Evolutionary conservation across 2,113 vertebrate genomes (phyloP).

Genomic region (Malurus elegans): DNA sequence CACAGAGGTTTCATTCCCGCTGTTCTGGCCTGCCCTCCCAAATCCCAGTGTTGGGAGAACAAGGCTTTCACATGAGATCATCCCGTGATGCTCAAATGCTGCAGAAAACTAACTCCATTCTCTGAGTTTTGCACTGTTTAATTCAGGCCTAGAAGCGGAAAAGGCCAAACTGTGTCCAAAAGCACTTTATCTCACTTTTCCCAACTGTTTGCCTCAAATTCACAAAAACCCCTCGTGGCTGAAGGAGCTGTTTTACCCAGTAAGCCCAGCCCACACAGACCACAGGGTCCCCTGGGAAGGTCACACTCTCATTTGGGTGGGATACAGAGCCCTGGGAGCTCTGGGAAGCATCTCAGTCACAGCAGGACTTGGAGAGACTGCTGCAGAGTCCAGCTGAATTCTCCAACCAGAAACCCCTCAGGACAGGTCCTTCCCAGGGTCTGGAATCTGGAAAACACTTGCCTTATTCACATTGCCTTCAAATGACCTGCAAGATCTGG

Average conservation of each 20-base stretch:
- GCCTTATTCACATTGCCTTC: background rate
- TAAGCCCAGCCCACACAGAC: background rate
- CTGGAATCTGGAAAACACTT: constrained; percentile 32
- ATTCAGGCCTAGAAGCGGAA: background rate
- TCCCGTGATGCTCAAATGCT: background rate
- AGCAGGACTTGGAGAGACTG: background rate
- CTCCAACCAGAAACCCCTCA: background rate
- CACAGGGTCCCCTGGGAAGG: background rate
- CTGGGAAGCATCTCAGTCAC: background rate
- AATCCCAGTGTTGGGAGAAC: background rate
- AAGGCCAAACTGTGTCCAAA: background rate
- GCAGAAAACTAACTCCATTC: accelerated
- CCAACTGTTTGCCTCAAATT: background rate
- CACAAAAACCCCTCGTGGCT: background rate
- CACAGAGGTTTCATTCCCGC: background rate
- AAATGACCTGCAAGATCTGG: constrained; percentile 43
- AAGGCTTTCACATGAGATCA: background rate
- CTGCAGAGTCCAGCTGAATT: background rate
- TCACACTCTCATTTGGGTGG: background rate
- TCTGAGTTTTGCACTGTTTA: background rate
- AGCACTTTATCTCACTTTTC: background rate
- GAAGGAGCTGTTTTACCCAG: background rate
- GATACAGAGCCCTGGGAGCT: background rate
- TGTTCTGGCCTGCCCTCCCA: background rate
- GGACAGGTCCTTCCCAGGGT: background rate